These are phyloP conservation scores for Xylota sylvarum DNA, from an alignment of 2,888 invertebrate species.

Conservation along the genomic window DNA sequence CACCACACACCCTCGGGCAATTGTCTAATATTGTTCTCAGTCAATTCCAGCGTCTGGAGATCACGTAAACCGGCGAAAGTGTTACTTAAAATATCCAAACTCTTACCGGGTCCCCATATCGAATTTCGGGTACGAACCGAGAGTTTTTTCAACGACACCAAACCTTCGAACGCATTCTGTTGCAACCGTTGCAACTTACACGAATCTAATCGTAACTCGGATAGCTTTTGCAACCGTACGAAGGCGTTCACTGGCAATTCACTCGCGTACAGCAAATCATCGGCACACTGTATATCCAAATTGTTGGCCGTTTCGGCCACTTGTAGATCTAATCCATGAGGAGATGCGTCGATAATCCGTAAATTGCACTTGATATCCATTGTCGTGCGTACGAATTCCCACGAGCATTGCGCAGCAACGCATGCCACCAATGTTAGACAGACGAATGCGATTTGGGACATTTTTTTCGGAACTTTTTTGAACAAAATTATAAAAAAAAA, in stretches of 20 bases:
- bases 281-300: slow-evolving; percentile 91
- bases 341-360: slow-evolving; percentile 82
- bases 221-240: slow-evolving; percentile 89
- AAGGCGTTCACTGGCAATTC: slow-evolving; percentile 89
- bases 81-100: slow-evolving; percentile 90
- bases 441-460: slow-evolving; percentile 62
- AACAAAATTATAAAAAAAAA: slow-evolving; percentile 25
- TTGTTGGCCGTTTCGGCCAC: slow-evolving; percentile 89
- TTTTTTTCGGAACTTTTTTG: slow-evolving; percentile 41
- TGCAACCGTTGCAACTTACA: slow-evolving; percentile 93
- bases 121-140: slow-evolving; percentile 92
- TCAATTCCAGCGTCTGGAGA: slow-evolving; percentile 91
- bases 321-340: slow-evolving; percentile 83
- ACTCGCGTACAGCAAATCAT: slow-evolving; percentile 92
- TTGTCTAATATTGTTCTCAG: slow-evolving; percentile 93
- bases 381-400: slow-evolving; percentile 84
- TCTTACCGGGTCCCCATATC: slow-evolving; percentile 91
- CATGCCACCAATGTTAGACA: slow-evolving; percentile 54
- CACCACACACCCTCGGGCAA: slow-evolving; percentile 93
- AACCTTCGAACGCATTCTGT: slow-evolving; percentile 91
- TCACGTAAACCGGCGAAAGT: slow-evolving; percentile 92
- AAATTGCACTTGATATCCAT: slow-evolving; percentile 84
- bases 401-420: slow-evolving; percentile 82
- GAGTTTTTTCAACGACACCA: slow-evolving; percentile 91
- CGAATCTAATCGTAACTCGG: slow-evolving; percentile 90